Base-by-base conservation (phyloP, 2,797 vertebrate genomes). In the Myotis findleyi region DNA sequence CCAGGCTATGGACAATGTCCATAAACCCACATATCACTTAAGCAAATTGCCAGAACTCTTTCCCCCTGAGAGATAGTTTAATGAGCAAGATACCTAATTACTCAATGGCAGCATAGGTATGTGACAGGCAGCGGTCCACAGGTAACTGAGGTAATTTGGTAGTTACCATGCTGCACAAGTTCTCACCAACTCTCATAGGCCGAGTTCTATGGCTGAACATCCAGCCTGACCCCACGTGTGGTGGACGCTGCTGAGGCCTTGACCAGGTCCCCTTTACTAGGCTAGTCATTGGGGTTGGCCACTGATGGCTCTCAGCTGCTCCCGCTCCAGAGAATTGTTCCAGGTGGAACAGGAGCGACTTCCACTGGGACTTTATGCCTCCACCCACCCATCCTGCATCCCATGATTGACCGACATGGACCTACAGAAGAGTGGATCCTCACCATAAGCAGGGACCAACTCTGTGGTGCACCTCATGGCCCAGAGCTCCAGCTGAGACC, bases 121-220 rank as follows among this genome's bases (percentile, higher is more conserved):
- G 87, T 36, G 47, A 8, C 77, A 84, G 87, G 80, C 49, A 73
- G 79, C 93, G 14, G 57, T 96, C 79, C 93, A 91, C 89, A 89
- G 73, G 38, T 14, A 90, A 9, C 27, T 64, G 49, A 90, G 82
- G 11, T 68, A 66, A 94, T 93, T 85, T 69, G 75, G 41, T 91
- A 38, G 83, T 82, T 84, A 41, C 90, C 20, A 4, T 20, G 49
- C 1, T 12, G n/a, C n/a, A 38, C 72, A 68, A 47, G 51, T 79
- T 79, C 73, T 2, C 1, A 64, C 68, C 82, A 41, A 83, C 71
- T 87, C 85, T 95, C 57, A 62, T 13, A 49, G 90, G 30, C n/a
- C 51, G 51, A 33, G 41, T 10, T 68, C n/a, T 84, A 84, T 38
- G 33, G 68, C 0, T 0, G 59, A 75, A 80, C 55, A 87, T 36